These are phyloP conservation scores for Rattus rattus DNA, from an alignment of 2,113 vertebrate species.

Conservation along the genomic window DNA sequence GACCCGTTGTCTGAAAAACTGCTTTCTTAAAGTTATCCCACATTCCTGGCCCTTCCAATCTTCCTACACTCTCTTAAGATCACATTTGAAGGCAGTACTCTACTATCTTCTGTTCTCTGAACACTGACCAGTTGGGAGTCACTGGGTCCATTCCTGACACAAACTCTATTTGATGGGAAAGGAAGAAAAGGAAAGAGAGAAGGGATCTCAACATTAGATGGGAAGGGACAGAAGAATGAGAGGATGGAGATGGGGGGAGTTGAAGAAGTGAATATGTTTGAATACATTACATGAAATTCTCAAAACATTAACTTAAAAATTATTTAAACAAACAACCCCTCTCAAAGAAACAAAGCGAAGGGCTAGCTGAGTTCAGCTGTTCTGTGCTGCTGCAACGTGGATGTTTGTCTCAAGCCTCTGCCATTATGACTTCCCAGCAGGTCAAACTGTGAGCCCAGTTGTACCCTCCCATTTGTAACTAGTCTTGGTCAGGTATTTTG, in stretches of 20 bases:
- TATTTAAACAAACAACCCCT: neutral
- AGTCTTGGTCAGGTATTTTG: neutral
- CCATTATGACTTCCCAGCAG: neutral
- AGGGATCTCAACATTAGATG: neutral
- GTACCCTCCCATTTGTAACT: too few relatives aligned
- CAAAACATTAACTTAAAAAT: neutral
- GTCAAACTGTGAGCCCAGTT: neutral
- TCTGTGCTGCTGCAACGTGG: neutral
- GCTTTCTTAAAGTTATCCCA: neutral
- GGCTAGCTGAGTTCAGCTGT: neutral
- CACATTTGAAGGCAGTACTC: fast-evolving
- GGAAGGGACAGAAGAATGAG: neutral
- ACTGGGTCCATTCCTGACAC: neutral
- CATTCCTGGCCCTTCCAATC: neutral
- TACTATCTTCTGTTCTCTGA: neutral
- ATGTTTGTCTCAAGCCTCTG: neutral
- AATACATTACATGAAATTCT: neutral
- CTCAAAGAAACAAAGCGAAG: neutral
- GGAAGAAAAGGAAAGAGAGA: neutral
- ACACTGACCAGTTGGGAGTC: neutral
- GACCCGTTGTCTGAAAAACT: neutral
- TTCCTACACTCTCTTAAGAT: neutral
- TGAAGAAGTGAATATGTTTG: neutral
- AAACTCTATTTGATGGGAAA: neutral
- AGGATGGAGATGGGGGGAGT: too few relatives aligned